Evolutionary conservation across 2,888 invertebrate species (phyloP).

Genomic region (Scaptodrosophila latifasciaeformis): DNA sequence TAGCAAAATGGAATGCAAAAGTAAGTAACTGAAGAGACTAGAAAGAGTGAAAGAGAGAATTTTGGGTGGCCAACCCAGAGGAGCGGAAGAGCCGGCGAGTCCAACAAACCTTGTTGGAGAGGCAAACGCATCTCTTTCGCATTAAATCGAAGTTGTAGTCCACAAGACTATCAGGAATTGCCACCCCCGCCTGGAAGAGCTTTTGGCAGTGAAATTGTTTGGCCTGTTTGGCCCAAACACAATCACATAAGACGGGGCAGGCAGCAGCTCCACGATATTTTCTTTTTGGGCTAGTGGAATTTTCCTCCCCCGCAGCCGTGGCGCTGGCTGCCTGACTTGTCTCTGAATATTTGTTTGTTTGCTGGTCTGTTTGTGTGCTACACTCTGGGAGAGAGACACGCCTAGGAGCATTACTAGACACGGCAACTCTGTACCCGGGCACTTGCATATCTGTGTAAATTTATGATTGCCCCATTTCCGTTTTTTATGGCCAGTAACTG

Average conservation of each 20-base stretch:
- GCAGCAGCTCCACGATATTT: constrained; percentile 36
- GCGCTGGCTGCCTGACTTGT: neutral
- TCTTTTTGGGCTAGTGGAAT: constrained; percentile 13
- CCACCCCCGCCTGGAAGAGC: constrained; percentile 21
- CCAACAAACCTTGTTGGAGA: constrained; percentile 31
- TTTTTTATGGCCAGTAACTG: constrained; percentile 57
- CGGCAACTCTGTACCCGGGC: constrained; percentile 18
- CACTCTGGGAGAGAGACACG: constrained; percentile 7
- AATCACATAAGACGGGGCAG: neutral
- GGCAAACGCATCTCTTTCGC: constrained; percentile 53
- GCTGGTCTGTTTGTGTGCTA: constrained; percentile 3
- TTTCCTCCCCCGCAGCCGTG: neutral
- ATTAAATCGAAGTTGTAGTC: constrained; percentile 69
- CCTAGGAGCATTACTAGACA: constrained; percentile 9
- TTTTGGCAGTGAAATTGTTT: constrained; percentile 57
- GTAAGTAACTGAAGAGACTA: neutral
- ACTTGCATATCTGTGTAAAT: constrained; percentile 74
- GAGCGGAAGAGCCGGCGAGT: constrained; percentile 33
- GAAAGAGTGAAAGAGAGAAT: constrained; percentile 9
- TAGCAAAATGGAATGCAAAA: neutral
- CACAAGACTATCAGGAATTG: neutral
- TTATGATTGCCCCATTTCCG: constrained; percentile 75
- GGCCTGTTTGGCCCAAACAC: constrained; percentile 4
- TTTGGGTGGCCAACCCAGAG: no score
- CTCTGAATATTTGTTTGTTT: constrained; percentile 30